These are phyloP conservation scores for Drosophila pandora DNA, from an alignment of 1,140 invertebrate species.

Conservation along the genomic window DNA sequence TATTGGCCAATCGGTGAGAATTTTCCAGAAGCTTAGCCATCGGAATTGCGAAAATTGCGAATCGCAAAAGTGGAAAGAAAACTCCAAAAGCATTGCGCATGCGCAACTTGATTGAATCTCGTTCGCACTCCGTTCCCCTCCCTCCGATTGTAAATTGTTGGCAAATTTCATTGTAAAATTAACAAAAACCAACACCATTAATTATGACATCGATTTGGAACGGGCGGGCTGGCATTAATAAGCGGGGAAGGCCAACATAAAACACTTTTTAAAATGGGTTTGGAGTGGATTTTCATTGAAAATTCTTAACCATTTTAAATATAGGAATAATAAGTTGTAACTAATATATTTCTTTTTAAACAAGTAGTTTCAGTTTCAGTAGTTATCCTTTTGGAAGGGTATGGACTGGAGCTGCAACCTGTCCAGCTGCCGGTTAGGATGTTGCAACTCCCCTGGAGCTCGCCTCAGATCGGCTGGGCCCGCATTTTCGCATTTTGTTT, in stretches of 20 bases:
- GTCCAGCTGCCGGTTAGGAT: conserved; percentile 25
- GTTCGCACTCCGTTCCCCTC: background rate
- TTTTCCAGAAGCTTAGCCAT: conserved; percentile 50
- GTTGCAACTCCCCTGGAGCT: conserved; percentile 29
- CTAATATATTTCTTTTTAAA: no score
- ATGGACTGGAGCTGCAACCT: conserved; percentile 9
- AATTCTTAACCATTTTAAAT: background rate
- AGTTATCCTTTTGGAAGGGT: conserved; percentile 1
- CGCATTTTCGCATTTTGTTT: conserved; percentile 52
- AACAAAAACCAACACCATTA: conserved; percentile 52
- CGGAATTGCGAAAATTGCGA: conserved; percentile 38
- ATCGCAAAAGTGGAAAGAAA: conserved; percentile 37
- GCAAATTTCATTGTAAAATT: conserved; percentile 57
- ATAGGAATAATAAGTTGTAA: no score
- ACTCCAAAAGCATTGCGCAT: conserved; percentile 55
- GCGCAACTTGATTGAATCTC: conserved; percentile 44
- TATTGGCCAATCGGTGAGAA: conserved; percentile 48
- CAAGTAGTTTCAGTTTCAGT: no score
- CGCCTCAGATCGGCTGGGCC: conserved; percentile 17
- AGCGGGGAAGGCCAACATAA: background rate
- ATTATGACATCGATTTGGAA: conserved; percentile 42
- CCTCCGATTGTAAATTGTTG: conserved; percentile 45
- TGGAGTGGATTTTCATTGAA: background rate
- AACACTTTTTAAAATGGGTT: background rate
- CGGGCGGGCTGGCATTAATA: background rate